Evolutionary conservation across 2,113 vertebrate species (phyloP), one percentile per base, ranked within the genome.

Genomic region (Tiliqua scincoides): DNA sequence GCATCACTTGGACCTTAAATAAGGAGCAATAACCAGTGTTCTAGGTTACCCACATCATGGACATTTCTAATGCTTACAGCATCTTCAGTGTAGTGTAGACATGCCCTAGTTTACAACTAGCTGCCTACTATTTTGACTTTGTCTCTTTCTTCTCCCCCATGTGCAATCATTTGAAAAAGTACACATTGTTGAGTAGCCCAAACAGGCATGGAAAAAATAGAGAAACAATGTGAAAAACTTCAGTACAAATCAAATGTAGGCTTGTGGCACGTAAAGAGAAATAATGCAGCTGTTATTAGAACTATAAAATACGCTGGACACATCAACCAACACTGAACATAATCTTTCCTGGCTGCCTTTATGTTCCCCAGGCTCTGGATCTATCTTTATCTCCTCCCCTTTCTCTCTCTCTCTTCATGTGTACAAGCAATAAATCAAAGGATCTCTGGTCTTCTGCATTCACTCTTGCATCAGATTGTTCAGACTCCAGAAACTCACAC

Each of bases 331-430:
- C 91, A 96, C 94, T 91, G 91, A 93, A 92, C 94, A 94, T 95
- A 96, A 97, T 96, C 95, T 94, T 82, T 59, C 84, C 91, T 95
- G 96, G 94, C 95, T 94, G 92, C 90, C 88, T 95, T 95, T 96
- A 93, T 86, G 57, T 90, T 95, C 85, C 75, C 86, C 82, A 82
- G 85, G 85, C 87, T 95, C 93, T 82, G 27, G 59, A 89, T 93
- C 94, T 95, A 95, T 96, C 96, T 96, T 94, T 93, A 94, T 93
- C 85, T 95, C 70, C 90, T 77, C 89, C 92, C 93, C 91, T 91
- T 95, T 94, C n/a, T n/a, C n/a, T n/a, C n/a, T n/a, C 81, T n/a
- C 37, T 76, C n/a, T 93, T 94, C 87, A 91, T 88, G 91, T 94
- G 95, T 95, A 90, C 7, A 84, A 93, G 95, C 89, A 93, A 93